These are phyloP conservation scores for Colius striatus DNA, from an alignment of 2,113 vertebrate species.

Conservation along the genomic window DNA sequence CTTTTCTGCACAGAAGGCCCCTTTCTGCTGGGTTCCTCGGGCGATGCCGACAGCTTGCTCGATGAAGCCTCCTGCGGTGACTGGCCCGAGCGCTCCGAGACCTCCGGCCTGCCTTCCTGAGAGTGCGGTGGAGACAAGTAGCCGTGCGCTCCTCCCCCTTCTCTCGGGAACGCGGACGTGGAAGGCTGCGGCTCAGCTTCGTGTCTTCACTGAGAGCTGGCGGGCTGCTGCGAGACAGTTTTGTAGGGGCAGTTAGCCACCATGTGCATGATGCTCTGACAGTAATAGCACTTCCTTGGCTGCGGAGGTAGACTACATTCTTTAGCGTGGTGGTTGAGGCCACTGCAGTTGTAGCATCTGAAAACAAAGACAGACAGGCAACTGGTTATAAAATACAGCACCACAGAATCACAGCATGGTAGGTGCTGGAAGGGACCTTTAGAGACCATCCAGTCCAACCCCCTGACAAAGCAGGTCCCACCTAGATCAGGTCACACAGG, in stretches of 20 bases:
- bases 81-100: slow-evolving; percentile 78
- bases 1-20: slow-evolving; percentile 90
- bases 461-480: no score
- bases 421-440: no score
- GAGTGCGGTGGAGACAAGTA: slow-evolving; percentile 61
- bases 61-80: slow-evolving; percentile 84
- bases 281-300: slow-evolving; percentile 91
- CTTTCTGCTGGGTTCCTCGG: slow-evolving; percentile 88
- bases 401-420: no score
- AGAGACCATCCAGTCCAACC: no score
- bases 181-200: slow-evolving; percentile 83
- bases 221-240: slow-evolving; percentile 72
- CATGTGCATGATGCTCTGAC: slow-evolving; percentile 88
- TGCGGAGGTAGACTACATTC: slow-evolving; percentile 88
- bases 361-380: neutral
- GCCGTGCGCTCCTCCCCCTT: slow-evolving; percentile 71
- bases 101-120: slow-evolving; percentile 78
- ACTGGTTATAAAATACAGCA: neutral
- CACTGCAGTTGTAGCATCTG: slow-evolving; percentile 88
- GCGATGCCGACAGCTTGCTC: slow-evolving; percentile 81
- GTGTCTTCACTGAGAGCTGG: slow-evolving; percentile 88
- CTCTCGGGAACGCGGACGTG: slow-evolving; percentile 79
- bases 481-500: no score
- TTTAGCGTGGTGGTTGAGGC: slow-evolving; percentile 87
- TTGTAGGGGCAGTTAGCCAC: slow-evolving; percentile 86